Percentiles rank a stretch among this genome's conserved stretches.
Evolutionary conservation across 1,140 invertebrate genomes (phyloP).

Genomic region (Drosophila pectinifera): DNA sequence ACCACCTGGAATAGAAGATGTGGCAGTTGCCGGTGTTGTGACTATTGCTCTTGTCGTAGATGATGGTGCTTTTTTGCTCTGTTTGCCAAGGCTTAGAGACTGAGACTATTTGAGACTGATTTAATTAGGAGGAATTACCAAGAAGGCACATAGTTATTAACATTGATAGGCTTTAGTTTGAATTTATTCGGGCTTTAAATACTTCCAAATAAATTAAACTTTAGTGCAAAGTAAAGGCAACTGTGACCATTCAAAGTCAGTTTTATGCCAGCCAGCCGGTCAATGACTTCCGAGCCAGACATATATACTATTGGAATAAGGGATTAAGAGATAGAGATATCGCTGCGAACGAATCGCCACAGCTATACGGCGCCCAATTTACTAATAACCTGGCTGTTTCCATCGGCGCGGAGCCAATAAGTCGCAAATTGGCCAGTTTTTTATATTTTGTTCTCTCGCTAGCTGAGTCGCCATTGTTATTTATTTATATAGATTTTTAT

Average conservation of each 20-base stretch:
- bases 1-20: slow-evolving; percentile 51
- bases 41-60: not conserved
- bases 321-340: slow-evolving; percentile 1
- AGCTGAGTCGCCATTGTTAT: slow-evolving; percentile 49
- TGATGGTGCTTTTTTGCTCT: slow-evolving; percentile 1
- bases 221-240: not conserved
- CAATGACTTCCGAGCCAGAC: slow-evolving; percentile 42
- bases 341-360: slow-evolving; percentile 19
- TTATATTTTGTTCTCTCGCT: slow-evolving; percentile 21
- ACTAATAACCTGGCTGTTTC: slow-evolving; percentile 58
- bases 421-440: slow-evolving; percentile 38
- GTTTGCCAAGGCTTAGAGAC: not conserved
- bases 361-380: slow-evolving; percentile 72
- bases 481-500: slow-evolving; percentile 69
- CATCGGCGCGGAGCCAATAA: slow-evolving; percentile 34
- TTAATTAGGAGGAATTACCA: not conserved
- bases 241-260: not conserved
- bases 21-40: slow-evolving; percentile 17
- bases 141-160: no score
- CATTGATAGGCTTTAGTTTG: no score
- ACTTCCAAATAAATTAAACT: no score
- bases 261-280: slow-evolving; percentile 1
- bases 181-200: not conserved
- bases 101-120: not conserved
- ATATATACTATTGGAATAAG: slow-evolving; percentile 3